These are phyloP conservation scores for Tinea pellionella DNA, from an alignment of 2,888 invertebrate genomes.

Conservation along the genomic window DNA sequence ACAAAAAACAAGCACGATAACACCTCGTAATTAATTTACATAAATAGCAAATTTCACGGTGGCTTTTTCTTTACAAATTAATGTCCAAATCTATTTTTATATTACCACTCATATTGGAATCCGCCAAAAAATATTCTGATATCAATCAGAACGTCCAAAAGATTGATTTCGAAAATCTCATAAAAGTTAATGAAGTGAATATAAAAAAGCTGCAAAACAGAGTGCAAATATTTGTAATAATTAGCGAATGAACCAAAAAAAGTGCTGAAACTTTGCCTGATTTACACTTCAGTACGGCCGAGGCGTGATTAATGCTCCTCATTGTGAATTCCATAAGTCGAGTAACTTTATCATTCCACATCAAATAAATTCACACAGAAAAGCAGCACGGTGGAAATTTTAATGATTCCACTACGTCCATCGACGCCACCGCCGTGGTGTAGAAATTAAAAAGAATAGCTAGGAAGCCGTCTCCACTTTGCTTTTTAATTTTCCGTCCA, in stretches of 20 bases:
- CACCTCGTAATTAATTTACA: not conserved
- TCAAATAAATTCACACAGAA: slow-evolving; percentile 43
- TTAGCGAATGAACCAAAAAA: slow-evolving; percentile 21
- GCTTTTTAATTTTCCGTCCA: slow-evolving; percentile 66
- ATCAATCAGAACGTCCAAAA: slow-evolving; percentile 17
- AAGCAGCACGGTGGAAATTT: slow-evolving; percentile 43
- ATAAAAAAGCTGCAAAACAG: slow-evolving; percentile 24
- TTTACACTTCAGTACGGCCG: slow-evolving; percentile 23
- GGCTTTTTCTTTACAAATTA: not conserved
- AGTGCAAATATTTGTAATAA: slow-evolving; percentile 29
- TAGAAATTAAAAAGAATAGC: slow-evolving; percentile 61
- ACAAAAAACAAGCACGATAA: not conserved
- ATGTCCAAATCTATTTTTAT: not conserved
- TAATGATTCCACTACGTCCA: slow-evolving; percentile 51
- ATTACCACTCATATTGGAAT: not conserved
- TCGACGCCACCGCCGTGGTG: slow-evolving; percentile 24
- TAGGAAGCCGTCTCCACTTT: slow-evolving; percentile 45
- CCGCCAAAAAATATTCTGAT: not conserved
- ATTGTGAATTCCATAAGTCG: slow-evolving; percentile 32
- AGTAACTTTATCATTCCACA: slow-evolving; percentile 35
- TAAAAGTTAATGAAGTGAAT: slow-evolving; percentile 29
- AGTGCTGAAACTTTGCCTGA: slow-evolving; percentile 36
- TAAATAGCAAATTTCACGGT: slow-evolving; percentile 1
- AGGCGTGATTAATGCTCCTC: slow-evolving; percentile 19
- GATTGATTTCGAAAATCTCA: slow-evolving; percentile 24